A percentile compares a stretch with the other conserved stretches of the same genome.
These are phyloP conservation scores for Acipenser ruthenus DNA, from an alignment of 2,797 vertebrate genomes.

Conservation along the genomic window DNA sequence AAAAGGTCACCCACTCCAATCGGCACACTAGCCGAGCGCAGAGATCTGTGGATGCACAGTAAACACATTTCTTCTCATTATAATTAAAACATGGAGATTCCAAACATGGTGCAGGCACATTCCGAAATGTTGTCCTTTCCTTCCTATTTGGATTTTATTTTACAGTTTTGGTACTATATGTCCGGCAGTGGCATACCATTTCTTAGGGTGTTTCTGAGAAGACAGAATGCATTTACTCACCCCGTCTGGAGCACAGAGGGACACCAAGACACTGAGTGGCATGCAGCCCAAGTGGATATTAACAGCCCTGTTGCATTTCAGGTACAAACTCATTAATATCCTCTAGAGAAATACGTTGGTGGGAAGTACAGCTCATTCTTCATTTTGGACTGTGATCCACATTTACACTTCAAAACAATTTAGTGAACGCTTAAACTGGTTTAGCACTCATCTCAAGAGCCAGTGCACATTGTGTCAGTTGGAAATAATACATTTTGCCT, in stretches of 20 bases:
- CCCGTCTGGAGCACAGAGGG: constrained; percentile 4
- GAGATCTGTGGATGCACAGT: background rate
- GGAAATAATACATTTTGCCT: too few species aligned
- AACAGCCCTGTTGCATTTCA: background rate
- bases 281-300: background rate
- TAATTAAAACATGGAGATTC: too few species aligned
- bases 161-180: constrained; percentile 4
- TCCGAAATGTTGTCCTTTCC: background rate
- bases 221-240: background rate
- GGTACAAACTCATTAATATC: background rate
- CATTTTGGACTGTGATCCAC: background rate
- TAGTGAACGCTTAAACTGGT: background rate
- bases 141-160: background rate
- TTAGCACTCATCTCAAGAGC: background rate
- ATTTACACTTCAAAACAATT: background rate
- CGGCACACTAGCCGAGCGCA: background rate
- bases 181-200: background rate
- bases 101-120: background rate
- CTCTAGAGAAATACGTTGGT: too few species aligned
- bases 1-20: too few species aligned
- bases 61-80: background rate
- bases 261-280: constrained; percentile 6
- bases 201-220: constrained; percentile 6
- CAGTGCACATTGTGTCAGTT: too few species aligned
- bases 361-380: background rate